Conservation (phyloP, 2,797 vertebrate species). For the Coracias cyanogaster region DNA sequence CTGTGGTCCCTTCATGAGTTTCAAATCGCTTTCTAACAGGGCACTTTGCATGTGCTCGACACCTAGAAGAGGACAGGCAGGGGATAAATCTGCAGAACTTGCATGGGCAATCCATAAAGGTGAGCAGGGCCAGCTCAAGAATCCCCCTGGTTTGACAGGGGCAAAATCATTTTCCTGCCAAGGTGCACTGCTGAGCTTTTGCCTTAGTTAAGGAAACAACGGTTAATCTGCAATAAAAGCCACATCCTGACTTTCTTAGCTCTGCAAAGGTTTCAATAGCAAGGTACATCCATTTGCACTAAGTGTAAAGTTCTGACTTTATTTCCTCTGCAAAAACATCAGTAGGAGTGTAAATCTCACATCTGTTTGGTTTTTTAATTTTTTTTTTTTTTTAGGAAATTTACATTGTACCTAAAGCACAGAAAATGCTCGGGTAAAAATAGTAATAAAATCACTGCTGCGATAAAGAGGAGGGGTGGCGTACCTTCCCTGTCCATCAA, state of each 20-base stretch:
- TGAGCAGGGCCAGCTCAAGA: neutral
- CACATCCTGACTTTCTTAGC: conserved; percentile 10
- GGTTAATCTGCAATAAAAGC: neutral
- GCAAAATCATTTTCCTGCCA: neutral
- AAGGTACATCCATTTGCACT: conserved; percentile 5
- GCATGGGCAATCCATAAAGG: neutral
- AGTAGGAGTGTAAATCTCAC: neutral
- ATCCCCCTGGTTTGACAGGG: neutral
- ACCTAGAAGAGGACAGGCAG: neutral
- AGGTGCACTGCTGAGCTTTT: neutral
- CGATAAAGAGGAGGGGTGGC: neutral
- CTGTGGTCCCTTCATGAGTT: neutral
- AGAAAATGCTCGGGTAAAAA: conserved; percentile 34
- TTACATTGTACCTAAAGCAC: neutral
- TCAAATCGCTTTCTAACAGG: neutral
- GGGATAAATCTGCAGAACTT: neutral
- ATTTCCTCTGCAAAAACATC: neutral
- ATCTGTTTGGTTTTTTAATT: neutral
- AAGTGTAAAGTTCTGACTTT: neutral
- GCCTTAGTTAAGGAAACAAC: neutral
- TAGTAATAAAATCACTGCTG: conserved; percentile 42
- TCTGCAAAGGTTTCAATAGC: neutral
- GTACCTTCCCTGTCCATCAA: neutral
- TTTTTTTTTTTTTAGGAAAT: neutral
- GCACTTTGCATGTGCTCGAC: fast-evolving